phyloP scores from a whole-genome alignment of 2,888 invertebrate species.

The Drosophila mercatorum region DNA sequence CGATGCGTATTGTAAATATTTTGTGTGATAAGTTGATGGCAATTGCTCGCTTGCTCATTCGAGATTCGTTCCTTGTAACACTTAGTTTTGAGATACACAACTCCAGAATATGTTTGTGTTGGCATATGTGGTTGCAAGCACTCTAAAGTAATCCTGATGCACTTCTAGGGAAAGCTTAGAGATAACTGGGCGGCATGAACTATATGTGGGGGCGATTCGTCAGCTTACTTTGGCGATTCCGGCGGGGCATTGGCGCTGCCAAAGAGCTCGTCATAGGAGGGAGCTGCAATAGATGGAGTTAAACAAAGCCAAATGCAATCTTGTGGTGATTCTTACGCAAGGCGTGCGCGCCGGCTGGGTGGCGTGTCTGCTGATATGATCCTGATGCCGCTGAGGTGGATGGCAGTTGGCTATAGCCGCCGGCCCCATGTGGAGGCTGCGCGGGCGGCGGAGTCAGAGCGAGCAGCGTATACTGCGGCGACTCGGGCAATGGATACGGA shows the following conservation, averaged over 20 bases:
- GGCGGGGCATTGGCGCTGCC: constrained; percentile 79
- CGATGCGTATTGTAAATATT: constrained; percentile 28
- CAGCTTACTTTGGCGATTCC: constrained; percentile 69
- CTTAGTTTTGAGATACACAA: constrained; percentile 38
- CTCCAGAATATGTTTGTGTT: constrained; percentile 15
- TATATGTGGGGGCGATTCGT: constrained; percentile 9
- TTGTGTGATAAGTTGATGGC: constrained; percentile 33
- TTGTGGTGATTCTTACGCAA: constrained; percentile 69
- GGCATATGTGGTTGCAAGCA: constrained; percentile 29
- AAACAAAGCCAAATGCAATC: neutral
- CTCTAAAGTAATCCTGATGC: constrained; percentile 75
- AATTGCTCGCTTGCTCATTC: constrained; percentile 34
- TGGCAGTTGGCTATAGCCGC: constrained; percentile 72
- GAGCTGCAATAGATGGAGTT: constrained; percentile 65
- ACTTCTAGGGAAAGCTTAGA: constrained; percentile 63
- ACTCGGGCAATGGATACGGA: constrained; percentile 70
- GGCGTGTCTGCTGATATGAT: constrained; percentile 49
- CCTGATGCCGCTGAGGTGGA: constrained; percentile 68
- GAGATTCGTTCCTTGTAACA: constrained; percentile 36
- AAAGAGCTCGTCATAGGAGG: constrained; percentile 84
- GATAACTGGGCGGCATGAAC: constrained; percentile 69
- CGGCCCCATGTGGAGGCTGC: constrained; percentile 30
- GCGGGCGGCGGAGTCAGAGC: constrained; percentile 52
- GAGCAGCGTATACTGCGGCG: constrained; percentile 75
- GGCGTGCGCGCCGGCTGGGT: constrained; percentile 65